A percentile compares a stretch with the other conserved stretches of the same genome.
These are phyloP conservation scores for Stegastes partitus DNA, from an alignment of 2,113 vertebrate species.

Conservation along the genomic window DNA sequence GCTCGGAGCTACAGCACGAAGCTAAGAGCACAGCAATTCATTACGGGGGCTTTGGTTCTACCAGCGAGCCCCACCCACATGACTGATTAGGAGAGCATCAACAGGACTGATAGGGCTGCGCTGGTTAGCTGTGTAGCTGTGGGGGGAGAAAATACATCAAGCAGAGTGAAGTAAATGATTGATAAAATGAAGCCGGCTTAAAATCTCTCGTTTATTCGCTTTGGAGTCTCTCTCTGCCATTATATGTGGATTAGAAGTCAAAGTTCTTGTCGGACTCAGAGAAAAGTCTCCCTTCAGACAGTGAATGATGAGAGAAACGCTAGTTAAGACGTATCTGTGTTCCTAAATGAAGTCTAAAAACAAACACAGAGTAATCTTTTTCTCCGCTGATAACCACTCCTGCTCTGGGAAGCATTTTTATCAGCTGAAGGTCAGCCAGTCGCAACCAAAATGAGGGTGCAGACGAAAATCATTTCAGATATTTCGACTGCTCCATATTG, in stretches of 20 bases:
- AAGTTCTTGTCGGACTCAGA: background rate
- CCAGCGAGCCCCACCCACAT: slow-evolving; percentile 64
- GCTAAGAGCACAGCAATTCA: slow-evolving; percentile 65
- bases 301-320: slow-evolving; percentile 24
- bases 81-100: slow-evolving; percentile 67
- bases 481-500: slow-evolving; percentile 3
- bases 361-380: slow-evolving; percentile 24
- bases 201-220: slow-evolving; percentile 39
- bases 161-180: slow-evolving; percentile 5
- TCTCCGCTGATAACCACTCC: slow-evolving; percentile 21
- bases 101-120: slow-evolving; percentile 23
- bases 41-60: slow-evolving; percentile 61
- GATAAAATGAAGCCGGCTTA: slow-evolving; percentile 35
- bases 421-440: slow-evolving; percentile 29
- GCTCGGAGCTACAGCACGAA: slow-evolving; percentile 50
- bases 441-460: background rate
- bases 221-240: background rate
- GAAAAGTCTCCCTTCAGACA: slow-evolving; percentile 12
- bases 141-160: background rate
- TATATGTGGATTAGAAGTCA: slow-evolving; percentile 7
- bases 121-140: slow-evolving; percentile 23
- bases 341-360: slow-evolving; percentile 32
- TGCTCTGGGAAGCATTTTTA: slow-evolving; percentile 25
- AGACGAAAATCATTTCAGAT: slow-evolving; percentile 20
- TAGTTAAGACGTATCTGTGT: slow-evolving; percentile 20